Percentiles rank a stretch among this genome's conserved stretches.
Conservation (phyloP, 1,140 invertebrate species). For the Lepidurus apus region DNA sequence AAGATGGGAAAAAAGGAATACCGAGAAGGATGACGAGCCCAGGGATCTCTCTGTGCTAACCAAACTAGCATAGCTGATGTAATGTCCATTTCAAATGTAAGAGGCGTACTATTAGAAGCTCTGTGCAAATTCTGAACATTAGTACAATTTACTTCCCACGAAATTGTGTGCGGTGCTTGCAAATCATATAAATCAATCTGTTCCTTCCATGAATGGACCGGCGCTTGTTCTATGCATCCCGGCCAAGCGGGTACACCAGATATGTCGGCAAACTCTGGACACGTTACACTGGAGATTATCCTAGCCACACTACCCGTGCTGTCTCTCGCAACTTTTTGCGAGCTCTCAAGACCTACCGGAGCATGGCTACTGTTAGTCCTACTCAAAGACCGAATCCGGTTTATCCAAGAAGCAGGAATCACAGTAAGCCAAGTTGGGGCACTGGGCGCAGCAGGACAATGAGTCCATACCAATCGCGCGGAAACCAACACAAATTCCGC, state of each 20-base stretch:
- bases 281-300: background rate
- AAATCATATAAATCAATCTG: background rate
- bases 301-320: background rate
- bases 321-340: background rate
- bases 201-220: background rate
- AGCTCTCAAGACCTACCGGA: background rate
- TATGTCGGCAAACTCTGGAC: background rate
- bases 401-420: background rate
- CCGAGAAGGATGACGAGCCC: conserved; percentile 1
- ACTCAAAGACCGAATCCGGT: background rate
- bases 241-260: background rate
- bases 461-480: conserved; percentile 10
- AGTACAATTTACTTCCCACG: background rate
- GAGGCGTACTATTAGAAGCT: background rate
- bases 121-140: background rate
- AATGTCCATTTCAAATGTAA: background rate
- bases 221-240: background rate
- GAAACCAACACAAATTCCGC: conserved; percentile 14
- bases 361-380: background rate
- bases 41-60: background rate
- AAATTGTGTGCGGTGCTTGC: background rate
- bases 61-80: background rate
- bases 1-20: background rate
- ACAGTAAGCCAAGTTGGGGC: conserved; percentile 1
- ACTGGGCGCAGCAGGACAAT: background rate